Evolutionary conservation across 2,113 vertebrate species (phyloP), one percentile per base, ranked within the genome.

Genomic region (Phainopepla nitens): DNA sequence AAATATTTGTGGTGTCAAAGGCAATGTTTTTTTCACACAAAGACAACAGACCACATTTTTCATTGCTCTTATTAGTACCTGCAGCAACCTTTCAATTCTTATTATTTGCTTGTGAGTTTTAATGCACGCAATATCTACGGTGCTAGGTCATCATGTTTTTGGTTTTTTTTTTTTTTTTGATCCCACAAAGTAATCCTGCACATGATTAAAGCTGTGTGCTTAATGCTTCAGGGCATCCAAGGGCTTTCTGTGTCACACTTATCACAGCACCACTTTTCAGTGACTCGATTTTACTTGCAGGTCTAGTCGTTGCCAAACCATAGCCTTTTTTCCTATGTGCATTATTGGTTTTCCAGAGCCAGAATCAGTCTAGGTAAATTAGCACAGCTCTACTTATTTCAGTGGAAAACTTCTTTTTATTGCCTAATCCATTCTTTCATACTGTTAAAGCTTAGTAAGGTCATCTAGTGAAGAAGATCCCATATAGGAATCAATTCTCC

Each of bases 1-100:
- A 89, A 91, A 78, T 95, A 95, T 88, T 90, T 95, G 85, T 62
- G 24, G 15, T 9, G 5, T 14, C 51, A 95, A 92, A 93, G 33
- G 20, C 78, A 94, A 80, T 19, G 18, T 66, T 70, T 61, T 96
- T 95, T 79, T 61, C 36, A 64, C 89, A 19, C 13, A 77, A 77
- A 94, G 28, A 50, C 42, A n/a, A 62, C 19, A 23, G 23, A 42
- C 57, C 15, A 21, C 33, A 42, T 91, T 91, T 89, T 91, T 61
- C 50, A 50, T 77, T 42, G 21, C 50, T 93, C 42, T 69, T 85
- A 50, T 79, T 78, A 82, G n/a, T 24, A 87, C 47, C 50, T 73
- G 51, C n/a, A 94, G 57, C 8, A 85, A 51, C 10, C 57, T n/a
- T 76, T 41, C 71, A 83, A 28, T 19, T 72, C 53, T 79, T 66